Evolutionary conservation across 2,888 invertebrate genomes (phyloP), one percentile per base, ranked within the genome.

Genomic region (Nomada hirtipes): DNA sequence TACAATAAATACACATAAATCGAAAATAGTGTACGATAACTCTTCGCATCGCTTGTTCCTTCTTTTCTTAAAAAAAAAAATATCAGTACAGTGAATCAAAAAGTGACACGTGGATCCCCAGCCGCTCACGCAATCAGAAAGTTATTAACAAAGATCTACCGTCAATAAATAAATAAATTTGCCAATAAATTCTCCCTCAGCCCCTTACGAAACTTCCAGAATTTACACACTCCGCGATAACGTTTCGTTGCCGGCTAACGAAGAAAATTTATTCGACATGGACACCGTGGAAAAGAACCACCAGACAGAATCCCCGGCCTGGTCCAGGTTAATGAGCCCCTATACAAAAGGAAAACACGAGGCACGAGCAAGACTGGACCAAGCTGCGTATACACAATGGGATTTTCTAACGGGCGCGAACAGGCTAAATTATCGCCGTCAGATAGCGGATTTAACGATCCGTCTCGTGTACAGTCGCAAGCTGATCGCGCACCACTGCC

Each of bases 401-500:
- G 65, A 83, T 80, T 80, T 70, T 65, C 63, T 68, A 75, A 64
- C 67, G 64, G 52, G 47, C 73, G 75, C 75, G 59, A 69, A 83
- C 70, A 64, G 75, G 64, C 59, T 76, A 61, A 72, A 74, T 76
- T 69, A 61, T 72, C 53, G 75, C 65, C 20, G 80, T 80, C 72
- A 44, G 79, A 76, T 78, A 82, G 79, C 76, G 79, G 82, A 84
- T 75, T 87, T 84, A 83, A 88, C 80, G 86, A 87, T 88, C 82
- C 70, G 75, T 76, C 73, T 76, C 60, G 67, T 61, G 55, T 69
- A 75, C 60, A 77, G 65, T 76, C 74, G 72, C 70, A 63, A 60
- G 76, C 69, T 72, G 60, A 77, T 75, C 78, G 86, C 83, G 88
- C 82, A 88, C 89, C 88, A 90, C 80, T 89, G 90, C 90, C 89